A percentile compares a stretch with the other conserved stretches of the same genome.
Conservation (phyloP, 2,888 invertebrate species). For the Amiota minor region DNA sequence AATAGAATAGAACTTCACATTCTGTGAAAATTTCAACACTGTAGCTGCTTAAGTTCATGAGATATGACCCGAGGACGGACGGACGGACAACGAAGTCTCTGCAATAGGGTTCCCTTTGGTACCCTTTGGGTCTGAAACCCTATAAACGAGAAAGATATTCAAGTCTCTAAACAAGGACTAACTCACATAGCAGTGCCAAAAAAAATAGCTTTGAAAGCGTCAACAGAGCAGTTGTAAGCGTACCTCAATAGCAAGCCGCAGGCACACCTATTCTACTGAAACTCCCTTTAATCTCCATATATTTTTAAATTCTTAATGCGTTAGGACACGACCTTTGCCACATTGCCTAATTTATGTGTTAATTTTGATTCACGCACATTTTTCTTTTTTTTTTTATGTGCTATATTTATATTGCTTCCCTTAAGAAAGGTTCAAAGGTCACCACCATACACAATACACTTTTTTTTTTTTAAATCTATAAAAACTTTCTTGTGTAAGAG, state of each 20-base stretch:
- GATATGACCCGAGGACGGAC: too few species aligned
- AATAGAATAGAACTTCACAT: too few species aligned
- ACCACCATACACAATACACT: not conserved
- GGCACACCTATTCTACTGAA: slow-evolving; percentile 29
- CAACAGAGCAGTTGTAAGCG: slow-evolving; percentile 22
- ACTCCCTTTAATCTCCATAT: not conserved
- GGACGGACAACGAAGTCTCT: too few species aligned
- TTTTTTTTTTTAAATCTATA: slow-evolving; percentile 51
- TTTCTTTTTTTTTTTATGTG: slow-evolving; percentile 49
- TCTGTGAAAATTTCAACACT: too few species aligned
- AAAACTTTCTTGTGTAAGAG: slow-evolving; percentile 44
- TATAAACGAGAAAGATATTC: too few species aligned
- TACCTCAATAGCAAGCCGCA: slow-evolving; percentile 29
- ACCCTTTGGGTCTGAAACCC: too few species aligned
- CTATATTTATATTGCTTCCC: slow-evolving; percentile 45
- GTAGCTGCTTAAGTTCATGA: too few species aligned
- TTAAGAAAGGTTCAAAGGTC: slow-evolving; percentile 11
- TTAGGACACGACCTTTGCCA: slow-evolving; percentile 21
- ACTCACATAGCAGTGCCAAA: too few species aligned
- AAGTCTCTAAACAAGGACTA: too few species aligned
- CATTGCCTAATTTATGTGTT: slow-evolving; percentile 72
- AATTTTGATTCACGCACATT: slow-evolving; percentile 68
- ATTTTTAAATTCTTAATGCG: slow-evolving; percentile 30
- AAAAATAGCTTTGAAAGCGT: too few species aligned
- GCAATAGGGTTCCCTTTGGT: too few species aligned